Evolutionary conservation across 2,113 vertebrate genomes (phyloP), one percentile per base, ranked within the genome.

Genomic region (Phrynosoma platyrhinos): DNA sequence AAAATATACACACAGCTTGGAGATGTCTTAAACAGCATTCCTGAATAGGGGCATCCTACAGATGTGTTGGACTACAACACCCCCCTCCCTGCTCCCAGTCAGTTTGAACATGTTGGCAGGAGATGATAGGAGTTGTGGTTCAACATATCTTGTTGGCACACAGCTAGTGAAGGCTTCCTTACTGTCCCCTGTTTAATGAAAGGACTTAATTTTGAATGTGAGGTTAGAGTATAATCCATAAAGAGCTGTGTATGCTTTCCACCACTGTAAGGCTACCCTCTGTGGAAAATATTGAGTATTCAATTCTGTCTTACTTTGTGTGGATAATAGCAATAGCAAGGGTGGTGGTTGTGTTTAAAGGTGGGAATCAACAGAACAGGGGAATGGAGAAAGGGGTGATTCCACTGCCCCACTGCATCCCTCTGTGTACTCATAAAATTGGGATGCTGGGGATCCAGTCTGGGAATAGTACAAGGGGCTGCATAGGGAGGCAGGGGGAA

Each of bases 1-100:
- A 89, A 90, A 90, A 90, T 79, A 87, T 30, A 40, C 21, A 71
- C 40, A 87, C 5, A 42, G 83, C 66, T 62, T 72, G 0, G 82
- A 83, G n/a, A 55, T 89, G 9, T 5, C 6, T 36, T 32, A 21
- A 66, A 25, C 13, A 21, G 74, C 13, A 21, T 7, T 79, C 9
- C 42, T 23, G 21, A 52, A 52, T 0, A 23, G 9, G 23, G 10
- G 23, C 47, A 47, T 9, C 25, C 9, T 78, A 10, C 25, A 53
- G 47, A n/a, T 30, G 10, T 30, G 40, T 47, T 79, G 25, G 12
- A 79, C 20, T 23, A 76, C 74, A 75, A 75, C 12, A 30, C 4
- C 47, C 47, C 47, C 47, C 7, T 3, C 25, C 27, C 2, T 20
- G 47, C 27, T 23, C 47, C 16, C 52, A 18, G 6, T 9, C 30